phyloP scores from a whole-genome alignment of 2,888 invertebrate species.

The Tetranychus piercei region DNA sequence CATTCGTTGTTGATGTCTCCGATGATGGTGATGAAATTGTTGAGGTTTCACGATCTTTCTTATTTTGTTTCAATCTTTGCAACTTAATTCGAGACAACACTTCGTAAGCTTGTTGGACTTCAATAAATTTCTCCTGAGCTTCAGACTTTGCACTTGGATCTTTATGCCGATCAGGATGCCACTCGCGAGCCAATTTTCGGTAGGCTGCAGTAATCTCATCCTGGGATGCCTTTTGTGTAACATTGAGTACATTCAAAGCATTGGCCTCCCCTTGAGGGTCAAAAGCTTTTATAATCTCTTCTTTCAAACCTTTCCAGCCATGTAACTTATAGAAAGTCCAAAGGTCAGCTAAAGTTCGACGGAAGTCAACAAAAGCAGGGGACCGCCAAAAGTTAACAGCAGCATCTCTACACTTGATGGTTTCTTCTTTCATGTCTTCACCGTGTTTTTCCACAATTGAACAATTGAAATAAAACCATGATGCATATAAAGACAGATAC shows the following conservation, averaged over 20 bases:
- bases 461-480: slow-evolving; percentile 70
- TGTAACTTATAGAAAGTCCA: slow-evolving; percentile 61
- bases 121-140: slow-evolving; percentile 73
- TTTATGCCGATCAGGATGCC: slow-evolving; percentile 79
- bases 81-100: neutral
- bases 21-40: neutral
- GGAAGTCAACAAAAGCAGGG: slow-evolving; percentile 61
- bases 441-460: slow-evolving; percentile 60
- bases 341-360: slow-evolving; percentile 44
- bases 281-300: slow-evolving; percentile 60
- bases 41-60: neutral
- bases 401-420: slow-evolving; percentile 62
- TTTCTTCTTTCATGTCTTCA: slow-evolving; percentile 42
- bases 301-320: slow-evolving; percentile 73
- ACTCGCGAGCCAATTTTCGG: slow-evolving; percentile 58
- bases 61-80: slow-evolving; percentile 5
- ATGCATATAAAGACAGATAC: slow-evolving; percentile 53
- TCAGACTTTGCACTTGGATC: slow-evolving; percentile 46
- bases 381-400: slow-evolving; percentile 71
- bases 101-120: slow-evolving; percentile 79
- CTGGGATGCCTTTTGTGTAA: slow-evolving; percentile 60
- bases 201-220: slow-evolving; percentile 65
- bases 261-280: slow-evolving; percentile 80
- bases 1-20: neutral
- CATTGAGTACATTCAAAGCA: slow-evolving; percentile 59